A percentile compares a stretch with the other conserved stretches of the same genome.
Conservation (phyloP, 2,113 vertebrate species). For the Poicephalus gulielmi region DNA sequence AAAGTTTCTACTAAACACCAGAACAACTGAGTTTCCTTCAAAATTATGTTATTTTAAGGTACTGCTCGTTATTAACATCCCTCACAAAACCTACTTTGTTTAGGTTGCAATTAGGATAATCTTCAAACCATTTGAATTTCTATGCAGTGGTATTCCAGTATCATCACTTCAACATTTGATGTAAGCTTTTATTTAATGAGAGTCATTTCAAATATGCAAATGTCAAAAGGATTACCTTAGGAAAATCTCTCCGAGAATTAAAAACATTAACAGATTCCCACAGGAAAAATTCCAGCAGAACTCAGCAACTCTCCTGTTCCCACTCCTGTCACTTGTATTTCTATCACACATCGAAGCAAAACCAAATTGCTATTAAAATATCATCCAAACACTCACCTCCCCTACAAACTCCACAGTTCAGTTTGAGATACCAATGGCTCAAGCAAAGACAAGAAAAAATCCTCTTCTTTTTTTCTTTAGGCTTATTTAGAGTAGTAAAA, state of each 20-base stretch:
- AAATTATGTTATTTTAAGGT: not conserved
- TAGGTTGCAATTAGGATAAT: slow-evolving; percentile 32
- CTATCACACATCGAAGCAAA: slow-evolving; percentile 68
- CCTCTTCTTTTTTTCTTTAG: slow-evolving; percentile 2
- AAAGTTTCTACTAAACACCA: not conserved
- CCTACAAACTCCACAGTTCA: not conserved
- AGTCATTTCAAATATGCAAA: slow-evolving; percentile 58
- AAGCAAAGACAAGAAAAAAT: slow-evolving; percentile 33
- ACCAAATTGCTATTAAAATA: slow-evolving; percentile 70
- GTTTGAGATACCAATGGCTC: not conserved
- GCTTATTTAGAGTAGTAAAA: slow-evolving; percentile 11
- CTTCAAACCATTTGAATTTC: not conserved
- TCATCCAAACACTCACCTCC: slow-evolving; percentile 8
- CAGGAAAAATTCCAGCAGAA: slow-evolving; percentile 69
- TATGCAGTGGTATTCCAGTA: not conserved
- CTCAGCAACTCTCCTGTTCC: slow-evolving; percentile 65
- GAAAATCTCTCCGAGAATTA: slow-evolving; percentile 54
- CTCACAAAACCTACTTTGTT: not conserved
- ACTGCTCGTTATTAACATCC: not conserved
- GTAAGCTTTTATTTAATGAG: slow-evolving; percentile 55
- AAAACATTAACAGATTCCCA: slow-evolving; percentile 69
- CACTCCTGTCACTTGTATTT: slow-evolving; percentile 69
- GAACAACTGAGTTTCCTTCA: not conserved
- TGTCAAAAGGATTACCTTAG: slow-evolving; percentile 65
- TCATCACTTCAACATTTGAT: slow-evolving; percentile 26